A percentile compares a stretch with the other conserved stretches of the same genome.
phyloP scores from a whole-genome alignment of 1,140 invertebrate species.

The Papilio xuthus region DNA sequence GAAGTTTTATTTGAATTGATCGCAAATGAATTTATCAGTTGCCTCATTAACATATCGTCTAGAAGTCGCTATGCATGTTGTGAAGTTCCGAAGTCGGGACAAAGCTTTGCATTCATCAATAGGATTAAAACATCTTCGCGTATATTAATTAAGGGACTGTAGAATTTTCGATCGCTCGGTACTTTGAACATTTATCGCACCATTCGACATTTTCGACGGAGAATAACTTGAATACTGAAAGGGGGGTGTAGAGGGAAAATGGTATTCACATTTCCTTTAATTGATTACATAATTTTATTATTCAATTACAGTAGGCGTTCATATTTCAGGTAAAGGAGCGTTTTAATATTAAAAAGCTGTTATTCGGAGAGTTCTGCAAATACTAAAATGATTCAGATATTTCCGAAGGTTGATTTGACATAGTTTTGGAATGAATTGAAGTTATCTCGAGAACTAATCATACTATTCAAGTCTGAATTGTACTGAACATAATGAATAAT shows the following conservation, averaged over 20 bases:
- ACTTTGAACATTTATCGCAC: not conserved
- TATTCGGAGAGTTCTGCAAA: slow-evolving; percentile 22
- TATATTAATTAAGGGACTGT: slow-evolving; percentile 33
- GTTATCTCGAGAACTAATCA: not conserved
- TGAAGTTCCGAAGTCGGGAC: slow-evolving; percentile 34
- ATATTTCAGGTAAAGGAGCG: slow-evolving; percentile 34
- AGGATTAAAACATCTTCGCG: slow-evolving; percentile 38
- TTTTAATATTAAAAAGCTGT: slow-evolving; percentile 23
- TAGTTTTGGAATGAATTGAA: not conserved
- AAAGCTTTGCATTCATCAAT: slow-evolving; percentile 41
- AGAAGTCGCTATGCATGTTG: slow-evolving; percentile 31
- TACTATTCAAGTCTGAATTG: not conserved
- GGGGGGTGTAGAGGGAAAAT: not conserved
- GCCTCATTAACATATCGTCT: slow-evolving; percentile 18
- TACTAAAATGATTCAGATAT: slow-evolving; percentile 4
- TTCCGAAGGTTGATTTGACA: slow-evolving; percentile 9
- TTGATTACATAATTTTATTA: slow-evolving; percentile 35
- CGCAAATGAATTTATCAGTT: slow-evolving; percentile 16
- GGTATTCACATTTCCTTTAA: slow-evolving; percentile 37
- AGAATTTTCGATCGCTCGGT: slow-evolving; percentile 22
- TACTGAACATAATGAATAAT: not conserved
- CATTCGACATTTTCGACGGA: slow-evolving; percentile 21
- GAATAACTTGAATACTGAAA: slow-evolving; percentile 33
- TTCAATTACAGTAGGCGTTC: slow-evolving; percentile 25
- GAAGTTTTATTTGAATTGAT: slow-evolving; percentile 32